phyloP scores from a whole-genome alignment of 2,888 invertebrate genomes.

The Athalia rosae region DNA sequence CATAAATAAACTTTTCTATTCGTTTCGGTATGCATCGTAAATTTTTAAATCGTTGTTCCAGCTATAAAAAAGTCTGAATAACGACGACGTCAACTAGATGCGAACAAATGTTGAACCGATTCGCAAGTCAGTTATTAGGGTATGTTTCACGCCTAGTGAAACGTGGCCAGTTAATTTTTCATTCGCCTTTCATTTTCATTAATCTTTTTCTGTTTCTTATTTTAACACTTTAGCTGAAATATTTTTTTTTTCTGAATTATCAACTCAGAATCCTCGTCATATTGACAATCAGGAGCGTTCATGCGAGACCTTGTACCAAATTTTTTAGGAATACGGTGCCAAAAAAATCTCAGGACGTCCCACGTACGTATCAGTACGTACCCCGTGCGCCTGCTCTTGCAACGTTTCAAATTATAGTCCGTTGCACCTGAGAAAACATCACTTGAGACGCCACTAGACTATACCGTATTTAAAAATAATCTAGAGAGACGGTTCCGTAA shows the following conservation, averaged over 20 bases:
- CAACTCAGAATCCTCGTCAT: no score
- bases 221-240: no score
- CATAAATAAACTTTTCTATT: neutral
- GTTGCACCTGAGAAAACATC: conserved; percentile 41
- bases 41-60: neutral
- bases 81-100: no score
- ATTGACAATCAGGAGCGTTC: neutral
- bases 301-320: conserved; percentile 33
- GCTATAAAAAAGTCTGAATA: neutral
- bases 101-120: neutral
- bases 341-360: conserved; percentile 11
- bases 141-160: neutral
- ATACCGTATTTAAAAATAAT: conserved; percentile 28
- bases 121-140: neutral
- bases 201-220: neutral
- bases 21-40: neutral
- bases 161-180: neutral
- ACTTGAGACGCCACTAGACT: conserved; percentile 14
- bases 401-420: conserved; percentile 38
- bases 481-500: conserved; percentile 9
- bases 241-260: no score
- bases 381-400: conserved; percentile 31
- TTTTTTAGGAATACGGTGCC: conserved; percentile 35
- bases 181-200: neutral
- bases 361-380: neutral